Conservation (phyloP, 2,797 vertebrate genomes). For the Phoeniculus purpureus region DNA sequence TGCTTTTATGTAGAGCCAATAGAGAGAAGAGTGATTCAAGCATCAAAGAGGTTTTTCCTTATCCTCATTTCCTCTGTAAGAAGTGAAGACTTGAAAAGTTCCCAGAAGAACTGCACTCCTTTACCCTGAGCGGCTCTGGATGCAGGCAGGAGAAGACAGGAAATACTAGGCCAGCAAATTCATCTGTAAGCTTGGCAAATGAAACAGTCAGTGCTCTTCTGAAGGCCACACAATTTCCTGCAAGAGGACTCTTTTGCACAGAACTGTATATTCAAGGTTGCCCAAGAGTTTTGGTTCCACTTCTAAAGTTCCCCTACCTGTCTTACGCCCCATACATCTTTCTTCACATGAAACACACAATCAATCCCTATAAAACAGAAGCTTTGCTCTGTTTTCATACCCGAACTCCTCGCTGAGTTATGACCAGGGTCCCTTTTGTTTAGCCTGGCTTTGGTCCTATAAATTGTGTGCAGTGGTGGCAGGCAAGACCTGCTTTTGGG, state of each 20-base stretch:
- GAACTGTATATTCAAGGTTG: not conserved
- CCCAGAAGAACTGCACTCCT: not conserved
- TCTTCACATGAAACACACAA: not conserved
- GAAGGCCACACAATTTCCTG: not conserved
- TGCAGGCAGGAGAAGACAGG: not conserved
- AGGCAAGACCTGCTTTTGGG: not conserved
- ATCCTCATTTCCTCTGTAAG: not conserved
- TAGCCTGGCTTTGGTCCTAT: not conserved
- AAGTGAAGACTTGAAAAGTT: not conserved
- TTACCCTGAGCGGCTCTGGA: not conserved
- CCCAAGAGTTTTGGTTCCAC: not conserved
- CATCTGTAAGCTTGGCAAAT: not conserved
- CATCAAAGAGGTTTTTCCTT: not conserved
- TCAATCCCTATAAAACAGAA: not conserved
- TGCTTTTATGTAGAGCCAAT: not conserved
- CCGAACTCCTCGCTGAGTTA: not conserved
- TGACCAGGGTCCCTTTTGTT: not conserved
- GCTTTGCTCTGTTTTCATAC: not conserved
- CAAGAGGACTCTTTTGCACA: not conserved
- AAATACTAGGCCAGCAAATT: not conserved
- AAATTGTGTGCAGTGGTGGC: not conserved
- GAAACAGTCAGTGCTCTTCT: not conserved
- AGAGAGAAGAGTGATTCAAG: not conserved
- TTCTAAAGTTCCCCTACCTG: not conserved
- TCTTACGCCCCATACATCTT: not conserved